Percentiles rank a stretch among this genome's conserved stretches.
Evolutionary conservation across 2,797 vertebrate species (phyloP).

Genomic region (Phoxinus dragarum): DNA sequence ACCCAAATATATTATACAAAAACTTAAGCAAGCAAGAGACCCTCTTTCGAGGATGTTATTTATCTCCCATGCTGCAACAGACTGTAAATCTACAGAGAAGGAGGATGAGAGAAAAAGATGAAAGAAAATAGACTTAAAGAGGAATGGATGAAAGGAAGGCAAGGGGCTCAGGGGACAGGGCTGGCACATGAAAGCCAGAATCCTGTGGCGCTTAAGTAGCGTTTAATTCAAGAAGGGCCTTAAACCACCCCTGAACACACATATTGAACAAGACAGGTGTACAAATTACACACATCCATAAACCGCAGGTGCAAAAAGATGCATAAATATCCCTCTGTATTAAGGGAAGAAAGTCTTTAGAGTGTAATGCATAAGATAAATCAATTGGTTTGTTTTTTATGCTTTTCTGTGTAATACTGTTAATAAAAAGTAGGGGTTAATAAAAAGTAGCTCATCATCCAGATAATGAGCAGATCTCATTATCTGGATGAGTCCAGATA

Average conservation of each 20-base stretch:
- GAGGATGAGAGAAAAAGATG: conserved; percentile 46
- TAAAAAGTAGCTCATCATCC: too few relatives aligned
- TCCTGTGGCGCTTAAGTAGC: conserved; percentile 42
- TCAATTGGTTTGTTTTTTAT: neutral
- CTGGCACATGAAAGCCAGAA: conserved; percentile 54
- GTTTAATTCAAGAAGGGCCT: conserved; percentile 43
- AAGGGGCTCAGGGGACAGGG: conserved; percentile 8
- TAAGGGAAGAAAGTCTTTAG: neutral
- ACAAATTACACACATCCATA: conserved; percentile 18
- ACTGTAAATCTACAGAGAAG: conserved; percentile 49
- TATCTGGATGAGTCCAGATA: too few relatives aligned
- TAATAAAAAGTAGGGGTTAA: neutral
- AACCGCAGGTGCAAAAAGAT: conserved; percentile 10
- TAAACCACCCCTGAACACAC: conserved; percentile 15
- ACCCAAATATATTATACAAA: neutral
- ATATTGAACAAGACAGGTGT: conserved; percentile 42
- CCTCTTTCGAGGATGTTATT: conserved; percentile 41
- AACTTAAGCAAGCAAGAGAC: neutral
- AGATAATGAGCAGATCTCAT: too few relatives aligned
- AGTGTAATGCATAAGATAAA: neutral
- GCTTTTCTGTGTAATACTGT: neutral
- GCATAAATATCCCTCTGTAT: conserved; percentile 13
- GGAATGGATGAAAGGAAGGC: conserved; percentile 37
- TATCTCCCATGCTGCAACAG: conserved; percentile 33
- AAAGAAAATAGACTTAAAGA: conserved; percentile 44